These are phyloP conservation scores for Drosophila rufa DNA, from an alignment of 1,140 invertebrate species.

Conservation along the genomic window DNA sequence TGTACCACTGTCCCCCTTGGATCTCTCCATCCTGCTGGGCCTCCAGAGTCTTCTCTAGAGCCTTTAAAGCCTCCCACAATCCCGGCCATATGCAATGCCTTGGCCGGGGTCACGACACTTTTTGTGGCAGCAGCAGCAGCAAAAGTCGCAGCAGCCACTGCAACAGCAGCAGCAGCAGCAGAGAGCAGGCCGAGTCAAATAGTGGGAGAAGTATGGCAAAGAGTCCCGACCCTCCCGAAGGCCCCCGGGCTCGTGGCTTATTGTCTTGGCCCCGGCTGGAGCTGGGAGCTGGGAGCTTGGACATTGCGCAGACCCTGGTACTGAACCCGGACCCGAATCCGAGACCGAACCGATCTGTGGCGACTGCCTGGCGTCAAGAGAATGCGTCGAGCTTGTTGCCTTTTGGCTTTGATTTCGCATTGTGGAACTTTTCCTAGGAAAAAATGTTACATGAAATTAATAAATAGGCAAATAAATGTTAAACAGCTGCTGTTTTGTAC, in stretches of 20 bases:
- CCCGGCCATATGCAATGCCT: slow-evolving; percentile 75
- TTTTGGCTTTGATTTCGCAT: slow-evolving; percentile 82
- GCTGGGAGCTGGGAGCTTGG: slow-evolving; percentile 54
- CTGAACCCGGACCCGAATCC: slow-evolving; percentile 38
- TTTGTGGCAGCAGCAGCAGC: slow-evolving; percentile 68
- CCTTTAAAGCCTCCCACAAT: slow-evolving; percentile 46
- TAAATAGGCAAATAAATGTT: slow-evolving; percentile 84
- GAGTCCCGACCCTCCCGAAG: slow-evolving; percentile 65
- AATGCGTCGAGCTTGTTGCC: slow-evolving; percentile 81
- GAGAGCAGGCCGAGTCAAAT: slow-evolving; percentile 68
- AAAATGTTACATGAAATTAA: slow-evolving; percentile 84
- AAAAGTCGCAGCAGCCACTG: slow-evolving; percentile 38
- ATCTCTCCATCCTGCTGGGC: slow-evolving; percentile 12
- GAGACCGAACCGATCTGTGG: slow-evolving; percentile 20
- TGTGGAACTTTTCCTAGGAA: slow-evolving; percentile 80
- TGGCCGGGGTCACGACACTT: slow-evolving; percentile 83
- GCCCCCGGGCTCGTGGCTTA: slow-evolving; percentile 58
- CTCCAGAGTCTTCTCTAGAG: slow-evolving; percentile 17
- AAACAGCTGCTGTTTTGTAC: slow-evolving; percentile 83
- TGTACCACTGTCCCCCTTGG: slow-evolving; percentile 45
- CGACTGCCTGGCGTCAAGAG: slow-evolving; percentile 83
- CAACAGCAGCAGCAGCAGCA: slow-evolving; percentile 29
- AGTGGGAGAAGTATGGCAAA: slow-evolving; percentile 82
- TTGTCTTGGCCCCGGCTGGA: slow-evolving; percentile 74
- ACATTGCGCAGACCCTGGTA: slow-evolving; percentile 60